Percentiles rank a stretch among this genome's conserved stretches.
These are phyloP conservation scores for Leptobrachium ailaonicum DNA, from an alignment of 2,113 vertebrate species.

Conservation along the genomic window DNA sequence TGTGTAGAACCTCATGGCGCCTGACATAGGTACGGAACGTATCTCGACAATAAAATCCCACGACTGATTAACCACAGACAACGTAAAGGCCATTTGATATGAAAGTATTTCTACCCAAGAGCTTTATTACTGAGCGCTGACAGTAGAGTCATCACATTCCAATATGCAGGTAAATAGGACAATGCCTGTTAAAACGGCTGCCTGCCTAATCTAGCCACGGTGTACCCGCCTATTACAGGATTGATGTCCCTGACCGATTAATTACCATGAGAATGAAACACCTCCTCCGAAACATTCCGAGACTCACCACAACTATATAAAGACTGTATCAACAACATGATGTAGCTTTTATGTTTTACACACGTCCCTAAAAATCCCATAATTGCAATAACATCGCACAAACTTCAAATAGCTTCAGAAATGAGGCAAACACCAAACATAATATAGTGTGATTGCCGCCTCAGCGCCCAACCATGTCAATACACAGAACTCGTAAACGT, in stretches of 20 bases:
- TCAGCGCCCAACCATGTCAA: neutral
- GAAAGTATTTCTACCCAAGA: constrained; percentile 23
- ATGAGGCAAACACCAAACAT: constrained; percentile 11
- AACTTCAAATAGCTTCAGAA: constrained; percentile 17
- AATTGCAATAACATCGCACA: neutral
- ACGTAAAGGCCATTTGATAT: constrained; percentile 17
- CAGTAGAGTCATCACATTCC: constrained; percentile 48
- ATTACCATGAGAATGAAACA: constrained; percentile 21
- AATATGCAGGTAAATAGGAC: constrained; percentile 40
- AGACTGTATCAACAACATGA: constrained; percentile 11
- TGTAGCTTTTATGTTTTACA: constrained; percentile 18
- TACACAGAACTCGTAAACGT: neutral
- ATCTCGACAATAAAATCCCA: constrained; percentile 29
- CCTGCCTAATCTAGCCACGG: constrained; percentile 12
- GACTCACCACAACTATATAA: constrained; percentile 14
- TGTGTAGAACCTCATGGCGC: neutral
- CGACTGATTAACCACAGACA: constrained; percentile 28
- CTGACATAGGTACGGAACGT: constrained; percentile 23
- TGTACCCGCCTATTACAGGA: constrained; percentile 9
- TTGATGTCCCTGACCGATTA: constrained; percentile 20
- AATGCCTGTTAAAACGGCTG: neutral
- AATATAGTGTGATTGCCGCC: neutral
- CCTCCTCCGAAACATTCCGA: constrained; percentile 3
- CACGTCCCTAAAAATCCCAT: constrained; percentile 22
- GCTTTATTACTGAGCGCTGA: constrained; percentile 43